Conservation (phyloP, 2,797 vertebrate genomes). For the Molossus molossus region DNA sequence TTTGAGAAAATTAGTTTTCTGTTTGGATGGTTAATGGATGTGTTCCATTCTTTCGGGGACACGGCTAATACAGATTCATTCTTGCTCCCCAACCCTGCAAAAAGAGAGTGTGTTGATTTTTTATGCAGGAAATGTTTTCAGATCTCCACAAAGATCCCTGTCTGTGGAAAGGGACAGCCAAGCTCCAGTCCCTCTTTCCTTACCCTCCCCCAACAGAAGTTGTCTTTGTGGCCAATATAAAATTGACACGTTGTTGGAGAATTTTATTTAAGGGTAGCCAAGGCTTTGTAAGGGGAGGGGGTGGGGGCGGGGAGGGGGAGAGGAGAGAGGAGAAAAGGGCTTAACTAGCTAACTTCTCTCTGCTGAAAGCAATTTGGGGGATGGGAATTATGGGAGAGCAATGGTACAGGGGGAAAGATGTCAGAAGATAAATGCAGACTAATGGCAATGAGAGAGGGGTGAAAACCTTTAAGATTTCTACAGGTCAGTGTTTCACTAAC, state of each 20-base stretch:
- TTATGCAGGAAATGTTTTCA: slow-evolving; percentile 92
- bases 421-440: slow-evolving; percentile 55
- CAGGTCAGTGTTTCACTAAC: slow-evolving; percentile 75
- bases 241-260: slow-evolving; percentile 93
- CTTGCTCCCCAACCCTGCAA: slow-evolving; percentile 65
- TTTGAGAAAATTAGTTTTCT: slow-evolving; percentile 74
- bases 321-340: slow-evolving; percentile 52
- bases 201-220: slow-evolving; percentile 91
- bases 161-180: slow-evolving; percentile 90
- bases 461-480: slow-evolving; percentile 55
- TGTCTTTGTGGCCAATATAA: slow-evolving; percentile 92
- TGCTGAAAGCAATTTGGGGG: slow-evolving; percentile 85
- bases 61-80: slow-evolving; percentile 33
- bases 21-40: slow-evolving; percentile 68
- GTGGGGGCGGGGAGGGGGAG: too few species aligned
- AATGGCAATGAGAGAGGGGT: slow-evolving; percentile 1
- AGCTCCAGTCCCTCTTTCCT: slow-evolving; percentile 86
- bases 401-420: background rate
- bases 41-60: slow-evolving; percentile 54
- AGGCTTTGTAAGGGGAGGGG: slow-evolving; percentile 86
- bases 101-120: slow-evolving; percentile 87
- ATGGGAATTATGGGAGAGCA: slow-evolving; percentile 58
- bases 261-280: slow-evolving; percentile 92
- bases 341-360: slow-evolving; percentile 82
- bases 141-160: slow-evolving; percentile 91